phyloP scores from a whole-genome alignment of 2,113 vertebrate genomes.

The Pleuronectes platessa region DNA sequence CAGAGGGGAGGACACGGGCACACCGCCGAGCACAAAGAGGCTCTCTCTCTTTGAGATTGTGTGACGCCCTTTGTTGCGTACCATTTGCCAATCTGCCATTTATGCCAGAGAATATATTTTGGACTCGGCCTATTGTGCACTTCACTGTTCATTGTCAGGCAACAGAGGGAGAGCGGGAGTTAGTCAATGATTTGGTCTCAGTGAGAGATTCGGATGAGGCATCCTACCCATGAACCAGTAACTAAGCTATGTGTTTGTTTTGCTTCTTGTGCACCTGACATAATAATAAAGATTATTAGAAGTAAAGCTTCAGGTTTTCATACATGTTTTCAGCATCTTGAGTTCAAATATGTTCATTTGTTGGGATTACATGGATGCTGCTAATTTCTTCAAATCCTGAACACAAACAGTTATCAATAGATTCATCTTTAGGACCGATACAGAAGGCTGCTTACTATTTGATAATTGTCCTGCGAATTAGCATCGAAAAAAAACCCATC shows the following conservation, averaged over 20 bases:
- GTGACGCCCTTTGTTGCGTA: slow-evolving; percentile 41
- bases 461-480: background rate
- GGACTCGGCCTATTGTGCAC: background rate
- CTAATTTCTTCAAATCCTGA: background rate
- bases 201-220: slow-evolving; percentile 42
- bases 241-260: slow-evolving; percentile 4
- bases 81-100: slow-evolving; percentile 51
- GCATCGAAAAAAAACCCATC: background rate
- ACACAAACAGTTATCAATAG: too few relatives aligned
- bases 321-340: background rate
- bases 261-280: background rate
- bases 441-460: background rate
- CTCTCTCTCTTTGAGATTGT: slow-evolving; percentile 58
- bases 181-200: background rate
- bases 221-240: background rate
- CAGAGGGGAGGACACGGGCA: slow-evolving; percentile 16
- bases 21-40: slow-evolving; percentile 35
- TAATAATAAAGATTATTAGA: background rate
- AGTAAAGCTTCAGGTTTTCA: too few relatives aligned
- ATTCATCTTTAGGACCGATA: too few relatives aligned
- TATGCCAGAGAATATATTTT: slow-evolving; percentile 48
- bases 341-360: background rate
- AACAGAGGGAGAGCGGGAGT: slow-evolving; percentile 43
- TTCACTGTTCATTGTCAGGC: slow-evolving; percentile 33
- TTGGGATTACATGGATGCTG: background rate